Base-by-base conservation (phyloP, 2,113 vertebrate species). In the Pelecanoides urinatrix region DNA sequence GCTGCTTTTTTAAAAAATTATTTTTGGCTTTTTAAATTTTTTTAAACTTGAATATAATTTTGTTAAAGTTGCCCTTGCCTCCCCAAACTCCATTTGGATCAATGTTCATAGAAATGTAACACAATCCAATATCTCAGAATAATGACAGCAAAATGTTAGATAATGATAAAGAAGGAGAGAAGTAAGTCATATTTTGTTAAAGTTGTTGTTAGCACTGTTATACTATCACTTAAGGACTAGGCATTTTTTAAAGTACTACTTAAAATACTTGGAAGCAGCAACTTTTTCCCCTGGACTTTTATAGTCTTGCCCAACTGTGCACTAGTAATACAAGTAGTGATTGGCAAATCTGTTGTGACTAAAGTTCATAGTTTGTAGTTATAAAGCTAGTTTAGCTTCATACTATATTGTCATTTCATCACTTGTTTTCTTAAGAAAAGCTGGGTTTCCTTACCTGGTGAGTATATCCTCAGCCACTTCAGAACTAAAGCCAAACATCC, bases 391-490 rank as follows among this genome's bases (percentile, higher is more conserved):
- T 49, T 74, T 40, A 58, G 15, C 21, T 71, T 86, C 30, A 66
- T 55, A 9, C 6, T 22, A 34, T 1, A 7, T 2, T 53, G 7
- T 29, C 17, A 49, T 36, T 40, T 25, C 30, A 72, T 36, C n/a
- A 45, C 5, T 3, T 8, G 1, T 38, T 76, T 76, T 58, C 45
- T n/a, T 20, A 19, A 77, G 36, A 82, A 61, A 77, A 92, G 5
- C 1, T 0, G 0, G 2, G 2, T 29, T 86, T 70, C 20, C 26
- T 84, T 65, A 52, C 26, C 19, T 65, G 18, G 4, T 36, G 10
- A 5, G 6, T 25, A 38, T 11, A 40, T 13, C 40, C 55, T 62
- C 27, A 66, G 9, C 5, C 15, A 36, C 16, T 73, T 76, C 14
- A 59, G 26, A 91, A 44, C 36, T 44, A 25, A 44, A 76, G 15